phyloP scores from a whole-genome alignment of 2,113 vertebrate species.

The Psittacara wagleri region DNA sequence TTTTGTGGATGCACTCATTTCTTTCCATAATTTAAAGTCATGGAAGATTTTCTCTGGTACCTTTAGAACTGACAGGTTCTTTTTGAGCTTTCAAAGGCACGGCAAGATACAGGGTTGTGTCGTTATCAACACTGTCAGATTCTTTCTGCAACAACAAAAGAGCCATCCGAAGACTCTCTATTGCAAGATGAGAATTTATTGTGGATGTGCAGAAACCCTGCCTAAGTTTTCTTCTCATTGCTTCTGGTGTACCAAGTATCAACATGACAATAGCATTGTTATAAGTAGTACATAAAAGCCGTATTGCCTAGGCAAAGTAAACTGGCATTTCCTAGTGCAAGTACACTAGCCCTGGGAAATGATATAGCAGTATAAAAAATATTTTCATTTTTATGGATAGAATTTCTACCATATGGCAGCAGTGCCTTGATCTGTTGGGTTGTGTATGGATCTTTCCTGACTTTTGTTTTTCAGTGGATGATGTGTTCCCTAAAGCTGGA shows the following conservation, averaged over 20 bases:
- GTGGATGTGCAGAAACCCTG: background rate
- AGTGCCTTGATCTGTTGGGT: background rate
- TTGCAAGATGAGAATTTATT: conserved; percentile 28
- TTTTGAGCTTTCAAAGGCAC: conserved; percentile 53
- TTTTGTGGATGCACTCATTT: conserved; percentile 21
- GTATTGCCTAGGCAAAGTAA: background rate
- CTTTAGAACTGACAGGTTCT: conserved; percentile 45
- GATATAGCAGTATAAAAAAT: background rate
- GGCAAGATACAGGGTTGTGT: conserved; percentile 24
- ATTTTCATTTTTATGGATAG: background rate
- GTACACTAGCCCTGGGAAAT: background rate
- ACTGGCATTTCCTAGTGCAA: background rate
- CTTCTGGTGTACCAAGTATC: background rate
- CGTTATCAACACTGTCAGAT: conserved; percentile 31
- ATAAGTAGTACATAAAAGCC: background rate
- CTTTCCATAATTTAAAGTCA: conserved; percentile 15
- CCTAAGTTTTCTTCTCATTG: background rate
- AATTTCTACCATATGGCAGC: background rate
- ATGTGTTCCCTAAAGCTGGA: background rate
- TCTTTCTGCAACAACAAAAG: conserved; percentile 36
- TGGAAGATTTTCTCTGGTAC: conserved; percentile 41
- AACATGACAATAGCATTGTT: background rate
- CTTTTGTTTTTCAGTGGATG: background rate
- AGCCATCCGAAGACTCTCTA: background rate
- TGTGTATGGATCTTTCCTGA: background rate